Evolutionary conservation across 1,140 invertebrate species (phyloP), one percentile per base, ranked within the genome.

Genomic region (Zaprionus taronus): DNA sequence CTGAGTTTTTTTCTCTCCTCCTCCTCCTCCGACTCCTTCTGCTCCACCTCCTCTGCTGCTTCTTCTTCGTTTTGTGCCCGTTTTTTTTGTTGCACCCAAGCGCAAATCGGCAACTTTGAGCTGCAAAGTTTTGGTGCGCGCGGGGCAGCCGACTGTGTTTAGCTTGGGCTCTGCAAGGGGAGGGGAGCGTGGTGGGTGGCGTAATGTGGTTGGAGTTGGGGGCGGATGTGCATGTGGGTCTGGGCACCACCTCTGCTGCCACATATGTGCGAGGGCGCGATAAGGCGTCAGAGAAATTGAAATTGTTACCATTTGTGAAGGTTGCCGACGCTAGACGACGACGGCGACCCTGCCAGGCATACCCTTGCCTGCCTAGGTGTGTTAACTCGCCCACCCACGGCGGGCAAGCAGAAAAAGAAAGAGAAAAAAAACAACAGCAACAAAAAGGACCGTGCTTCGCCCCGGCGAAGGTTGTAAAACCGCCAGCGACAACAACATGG

Each of bases 241-340:
- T 14, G 17, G n/a, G 17, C 15, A 2, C 12, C 49, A n/a, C 28
- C 26, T 26, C 11, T 14, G 20, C 53, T 41, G 56, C 55, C 67
- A 81, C 81, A 90, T 84, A 89, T 89, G 84, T 89, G 84, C 84
- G 85, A 78, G 85, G 71, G 81, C 80, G 84, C 84, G 84, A 89
- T 89, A 89, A 89, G 85, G 84, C 85, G 81, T 77, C 85, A 84
- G 79, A 83, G 79, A 89, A 89, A 89, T 89, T 89, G 84, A 89
- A 89, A 89, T 89, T 89, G 84, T 89, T 84, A 79, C 84, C 85
- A 77, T 89, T 89, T 90, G 81, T 72, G 84, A 89, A 89, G 84
- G 85, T 90, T 90, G 85, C 85, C 79, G 68, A 70, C 60, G 67
- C 73, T 90, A 89, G 84, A 85, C 82, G 82, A 73, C 38, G 78